A percentile compares a stretch with the other conserved stretches of the same genome.
phyloP scores from a whole-genome alignment of 2,888 invertebrate genomes.

The Schrankia costaestrigalis region DNA sequence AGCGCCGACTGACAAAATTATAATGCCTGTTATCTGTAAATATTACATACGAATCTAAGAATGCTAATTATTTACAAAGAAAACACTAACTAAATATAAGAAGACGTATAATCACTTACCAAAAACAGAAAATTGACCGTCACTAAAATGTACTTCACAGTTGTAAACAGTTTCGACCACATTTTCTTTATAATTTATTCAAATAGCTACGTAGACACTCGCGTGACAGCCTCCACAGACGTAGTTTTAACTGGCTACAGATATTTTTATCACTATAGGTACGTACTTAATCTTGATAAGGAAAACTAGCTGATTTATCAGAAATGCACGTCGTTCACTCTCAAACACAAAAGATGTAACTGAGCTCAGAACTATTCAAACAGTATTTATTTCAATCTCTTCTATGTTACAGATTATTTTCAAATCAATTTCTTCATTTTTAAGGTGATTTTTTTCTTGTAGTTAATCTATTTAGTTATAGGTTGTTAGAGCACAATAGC shows the following conservation, averaged over 20 bases:
- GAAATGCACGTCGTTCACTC: conserved; percentile 23
- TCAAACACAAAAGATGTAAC: conserved; percentile 14
- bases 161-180: conserved; percentile 70
- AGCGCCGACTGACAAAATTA: conserved; percentile 87
- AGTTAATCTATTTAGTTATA: neutral
- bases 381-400: too few relatives aligned
- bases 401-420: too few relatives aligned
- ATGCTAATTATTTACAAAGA: neutral
- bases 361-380: too few relatives aligned
- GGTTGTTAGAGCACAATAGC: conserved; percentile 16
- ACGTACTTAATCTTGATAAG: conserved; percentile 71
- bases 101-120: conserved; percentile 50
- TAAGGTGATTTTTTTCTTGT: too few relatives aligned
- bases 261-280: conserved; percentile 68
- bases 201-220: conserved; percentile 24
- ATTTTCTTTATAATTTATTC: conserved; percentile 47
- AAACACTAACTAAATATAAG: conserved; percentile 5
- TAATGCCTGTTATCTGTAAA: conserved; percentile 88
- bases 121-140: conserved; percentile 66
- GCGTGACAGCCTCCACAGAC: conserved; percentile 47
- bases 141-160: conserved; percentile 68
- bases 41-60: conserved; percentile 16
- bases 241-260: conserved; percentile 50
- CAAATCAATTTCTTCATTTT: too few relatives aligned
- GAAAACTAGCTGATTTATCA: conserved; percentile 67